Evolutionary conservation across 1,140 invertebrate species (phyloP), one percentile per base, ranked within the genome.

Genomic region (Eulimnadia texana): DNA sequence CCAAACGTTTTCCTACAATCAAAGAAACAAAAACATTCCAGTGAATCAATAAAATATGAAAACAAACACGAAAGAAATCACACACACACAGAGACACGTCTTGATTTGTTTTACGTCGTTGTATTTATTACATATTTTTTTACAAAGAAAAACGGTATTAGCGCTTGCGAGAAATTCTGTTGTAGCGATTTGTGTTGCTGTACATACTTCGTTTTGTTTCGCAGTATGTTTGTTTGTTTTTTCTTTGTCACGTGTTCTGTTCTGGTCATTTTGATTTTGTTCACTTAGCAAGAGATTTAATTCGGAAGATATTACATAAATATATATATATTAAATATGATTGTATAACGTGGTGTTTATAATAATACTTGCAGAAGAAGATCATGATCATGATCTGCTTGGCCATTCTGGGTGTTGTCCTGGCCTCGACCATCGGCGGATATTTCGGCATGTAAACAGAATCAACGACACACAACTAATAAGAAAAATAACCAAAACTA

Each of bases 361-460:
- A 42, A 16, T 42, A 16, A 9, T 42, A 74, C 78, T 82, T 84
- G 80, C 85, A 96, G 91, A 97, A 97, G 90, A 95, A 96, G 83
- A 96, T 96, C 73, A 94, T 95, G 88, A 96, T 97, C 80, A 82
- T 96, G 80, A 88, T 96, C 75, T 95, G 93, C 79, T 80, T 97
- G 75, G 82, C 89, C 69, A 83, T 96, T 74, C 81, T 96, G 74
- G 86, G 85, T 71, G 78, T 93, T 70, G 82, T 93, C 72, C 75
- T 90, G 72, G 83, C 83, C 68, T 81, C 83, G 65, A 83, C 83
- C 69, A 79, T 87, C 71, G 82, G 78, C 69, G 79, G 80, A 72
- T 84, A 86, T 75, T 79, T 88, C 68, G 78, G 76, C 66, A 71
- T 79, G 65, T 64, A 64, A 63, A 63, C 65, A 66, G 61, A 54